A percentile compares a stretch with the other conserved stretches of the same genome.
Conservation (phyloP, 2,113 vertebrate species). For the Lota lota region DNA sequence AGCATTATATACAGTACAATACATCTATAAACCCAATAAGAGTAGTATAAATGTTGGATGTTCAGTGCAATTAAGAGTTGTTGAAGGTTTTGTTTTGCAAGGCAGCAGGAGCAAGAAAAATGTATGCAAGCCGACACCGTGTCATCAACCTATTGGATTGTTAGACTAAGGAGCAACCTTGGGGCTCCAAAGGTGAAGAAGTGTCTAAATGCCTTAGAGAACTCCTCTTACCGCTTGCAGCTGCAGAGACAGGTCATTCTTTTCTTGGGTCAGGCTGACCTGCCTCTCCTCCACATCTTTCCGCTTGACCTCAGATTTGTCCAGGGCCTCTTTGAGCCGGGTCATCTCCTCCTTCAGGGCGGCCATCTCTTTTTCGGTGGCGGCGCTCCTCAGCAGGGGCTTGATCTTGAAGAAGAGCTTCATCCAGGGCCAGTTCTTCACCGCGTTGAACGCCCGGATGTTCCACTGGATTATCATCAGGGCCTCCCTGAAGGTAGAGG, state of each 20-base stretch:
- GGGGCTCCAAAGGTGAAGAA: no score
- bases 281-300: slow-evolving; percentile 93
- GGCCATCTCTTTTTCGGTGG: slow-evolving; percentile 87
- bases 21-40: no score
- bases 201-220: background rate
- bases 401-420: slow-evolving; percentile 97
- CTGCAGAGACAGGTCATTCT: slow-evolving; percentile 89
- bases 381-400: slow-evolving; percentile 85
- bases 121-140: no score
- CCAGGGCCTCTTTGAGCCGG: slow-evolving; percentile 85
- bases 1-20: no score
- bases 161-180: no score
- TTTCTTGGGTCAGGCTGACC: slow-evolving; percentile 88
- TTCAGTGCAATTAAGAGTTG: no score
- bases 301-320: slow-evolving; percentile 84
- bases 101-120: no score
- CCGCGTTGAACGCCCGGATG: slow-evolving; percentile 87
- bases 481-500: slow-evolving; percentile 66
- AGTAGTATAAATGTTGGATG: no score
- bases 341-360: slow-evolving; percentile 84
- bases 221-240: slow-evolving; percentile 84
- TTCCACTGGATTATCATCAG: slow-evolving; percentile 95
- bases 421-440: slow-evolving; percentile 98
- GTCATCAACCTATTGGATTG: no score
- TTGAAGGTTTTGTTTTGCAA: no score